phyloP scores from a whole-genome alignment of 2,113 vertebrate genomes.

The Saimiri boliviensis region DNA sequence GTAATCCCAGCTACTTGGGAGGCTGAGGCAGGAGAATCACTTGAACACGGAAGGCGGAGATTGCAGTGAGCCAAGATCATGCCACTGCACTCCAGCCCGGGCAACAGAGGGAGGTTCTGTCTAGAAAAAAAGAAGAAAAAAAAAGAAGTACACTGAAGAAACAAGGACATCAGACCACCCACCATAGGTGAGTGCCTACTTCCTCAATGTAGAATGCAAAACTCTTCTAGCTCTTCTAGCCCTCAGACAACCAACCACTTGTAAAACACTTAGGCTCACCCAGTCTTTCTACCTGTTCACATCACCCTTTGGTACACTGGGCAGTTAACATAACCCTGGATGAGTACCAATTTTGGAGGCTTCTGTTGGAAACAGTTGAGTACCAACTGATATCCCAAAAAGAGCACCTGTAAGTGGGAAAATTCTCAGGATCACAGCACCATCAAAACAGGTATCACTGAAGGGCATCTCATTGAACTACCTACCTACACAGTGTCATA shows the following conservation, averaged over 20 bases:
- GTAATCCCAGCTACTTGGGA: too few species aligned
- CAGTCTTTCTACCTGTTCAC: neutral
- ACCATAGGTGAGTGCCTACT: neutral
- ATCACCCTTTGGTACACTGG: neutral
- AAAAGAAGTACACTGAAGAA: neutral
- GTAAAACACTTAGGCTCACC: neutral
- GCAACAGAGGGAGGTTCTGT: too few species aligned
- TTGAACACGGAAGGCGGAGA: too few species aligned
- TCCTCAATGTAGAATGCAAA: neutral
- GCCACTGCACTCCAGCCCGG: too few species aligned
- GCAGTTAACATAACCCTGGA: neutral
- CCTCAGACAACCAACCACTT: neutral
- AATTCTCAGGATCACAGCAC: neutral
- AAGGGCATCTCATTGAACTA: neutral
- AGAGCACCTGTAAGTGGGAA: neutral
- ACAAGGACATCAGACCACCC: neutral
- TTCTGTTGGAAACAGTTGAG: neutral
- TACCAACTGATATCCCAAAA: neutral
- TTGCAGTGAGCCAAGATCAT: too few species aligned
- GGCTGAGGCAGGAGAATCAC: too few species aligned
- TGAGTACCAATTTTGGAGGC: neutral
- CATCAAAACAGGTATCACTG: neutral
- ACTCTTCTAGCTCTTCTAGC: neutral
- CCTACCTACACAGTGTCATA: neutral
- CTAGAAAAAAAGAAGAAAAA: too few species aligned